Evolutionary conservation across 1,140 invertebrate species (phyloP).

Genomic region (Mesaphorura yosii): DNA sequence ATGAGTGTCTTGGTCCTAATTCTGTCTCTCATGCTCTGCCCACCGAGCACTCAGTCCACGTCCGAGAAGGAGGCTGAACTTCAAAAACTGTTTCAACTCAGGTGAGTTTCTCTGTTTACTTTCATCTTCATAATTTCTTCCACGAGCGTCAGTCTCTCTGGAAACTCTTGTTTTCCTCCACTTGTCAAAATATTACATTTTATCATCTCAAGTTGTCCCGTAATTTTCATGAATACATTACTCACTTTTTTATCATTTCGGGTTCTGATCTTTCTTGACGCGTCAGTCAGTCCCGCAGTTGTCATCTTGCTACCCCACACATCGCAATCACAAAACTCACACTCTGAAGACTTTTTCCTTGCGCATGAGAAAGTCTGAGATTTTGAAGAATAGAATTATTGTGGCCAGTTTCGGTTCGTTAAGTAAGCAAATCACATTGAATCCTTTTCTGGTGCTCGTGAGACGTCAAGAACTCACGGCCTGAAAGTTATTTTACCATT

Average conservation of each 20-base stretch:
- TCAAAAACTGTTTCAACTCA: slow-evolving; percentile 27
- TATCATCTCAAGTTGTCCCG: not conserved
- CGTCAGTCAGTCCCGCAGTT: not conserved
- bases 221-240: not conserved
- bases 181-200: not conserved
- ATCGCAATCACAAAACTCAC: too few relatives aligned
- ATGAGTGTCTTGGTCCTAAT: not conserved
- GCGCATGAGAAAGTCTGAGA: too few relatives aligned
- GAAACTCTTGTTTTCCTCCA: not conserved
- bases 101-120: slow-evolving; percentile 12
- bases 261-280: not conserved
- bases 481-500: too few relatives aligned
- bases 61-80: slow-evolving; percentile 24
- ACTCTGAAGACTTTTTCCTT: too few relatives aligned
- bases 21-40: not conserved
- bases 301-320: too few relatives aligned
- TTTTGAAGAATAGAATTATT: too few relatives aligned
- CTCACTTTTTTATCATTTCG: not conserved
- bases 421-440: too few relatives aligned
- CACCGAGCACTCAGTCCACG: not conserved
- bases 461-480: too few relatives aligned
- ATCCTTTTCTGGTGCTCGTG: too few relatives aligned
- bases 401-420: too few relatives aligned
- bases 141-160: not conserved
- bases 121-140: slow-evolving; percentile 2